Evolutionary conservation across 2,113 vertebrate genomes (phyloP), one percentile per base, ranked within the genome.

Genomic region (Sterrhoptilus dennistouni): DNA sequence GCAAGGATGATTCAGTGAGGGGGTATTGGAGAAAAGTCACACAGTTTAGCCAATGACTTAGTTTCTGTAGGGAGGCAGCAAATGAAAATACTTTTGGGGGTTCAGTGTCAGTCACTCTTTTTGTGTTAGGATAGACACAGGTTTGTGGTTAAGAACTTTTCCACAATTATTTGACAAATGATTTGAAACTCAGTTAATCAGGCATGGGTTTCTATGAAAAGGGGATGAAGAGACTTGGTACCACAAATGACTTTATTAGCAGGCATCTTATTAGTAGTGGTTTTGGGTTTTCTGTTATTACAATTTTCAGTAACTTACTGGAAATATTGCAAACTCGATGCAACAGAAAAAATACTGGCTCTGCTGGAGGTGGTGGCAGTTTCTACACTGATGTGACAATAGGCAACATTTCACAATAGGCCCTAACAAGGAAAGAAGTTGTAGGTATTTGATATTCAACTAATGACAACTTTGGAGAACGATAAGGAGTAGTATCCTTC

Each of bases 201-300:
- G 81, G 61, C 44, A 90, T 78, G 47, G 64, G 71, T 89, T 86
- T 86, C 47, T 56, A 44, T 23, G 83, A 66, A 87, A 83, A 74
- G 15, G 23, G 17, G 20, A 82, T 87, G 71, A 95, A 74, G 38
- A 93, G 38, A 95, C 21, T 83, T 85, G 18, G 89, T 52, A 89
- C 14, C 68, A 68, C 47, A 66, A 87, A 91, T 70, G 16, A 69
- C 35, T 94, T 94, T 88, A 96, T 95, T 96, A 95, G 93, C 80
- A 95, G 80, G 87, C 87, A 63, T 86, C 74, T 93, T 86, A 97
- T 95, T 96, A 95, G 93, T 96, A 95, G 44, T 91, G 35, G 25
- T 2, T 81, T 83, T 31, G 38, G 24, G 9, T 68, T 87, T 92
- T 84, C 19, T 56, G 24, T 75, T 53, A 72, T 66, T 87, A 74